phyloP scores from a whole-genome alignment of 2,888 invertebrate species.

The Coelopa pilipes region DNA sequence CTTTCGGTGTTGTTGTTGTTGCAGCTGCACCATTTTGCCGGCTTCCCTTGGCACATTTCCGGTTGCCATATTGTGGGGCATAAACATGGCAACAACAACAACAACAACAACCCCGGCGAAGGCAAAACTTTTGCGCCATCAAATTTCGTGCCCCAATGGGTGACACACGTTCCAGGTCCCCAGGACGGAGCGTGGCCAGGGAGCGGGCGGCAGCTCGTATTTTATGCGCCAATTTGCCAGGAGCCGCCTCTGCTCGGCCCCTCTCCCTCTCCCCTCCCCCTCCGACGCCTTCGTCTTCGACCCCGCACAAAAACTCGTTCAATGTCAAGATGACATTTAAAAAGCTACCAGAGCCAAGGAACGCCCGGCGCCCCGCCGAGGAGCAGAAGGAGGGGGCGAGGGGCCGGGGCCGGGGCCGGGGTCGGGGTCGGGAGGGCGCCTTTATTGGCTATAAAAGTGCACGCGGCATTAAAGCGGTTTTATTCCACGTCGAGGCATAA shows the following conservation, averaged over 20 bases:
- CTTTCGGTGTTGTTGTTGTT: conserved; percentile 6
- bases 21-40: neutral
- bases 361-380: neutral
- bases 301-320: conserved; percentile 2
- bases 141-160: too few relatives aligned
- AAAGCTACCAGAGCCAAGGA: neutral
- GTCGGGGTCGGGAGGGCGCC: neutral
- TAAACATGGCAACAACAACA: too few relatives aligned
- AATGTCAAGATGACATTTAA: conserved; percentile 30
- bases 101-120: neutral
- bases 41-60: conserved; percentile 31
- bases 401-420: too few relatives aligned
- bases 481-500: neutral
- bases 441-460: conserved; percentile 1
- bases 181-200: neutral
- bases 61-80: conserved; percentile 21
- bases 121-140: neutral
- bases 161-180: neutral
- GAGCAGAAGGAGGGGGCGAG: too few relatives aligned
- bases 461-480: neutral
- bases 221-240: neutral
- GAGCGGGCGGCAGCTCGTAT: neutral
- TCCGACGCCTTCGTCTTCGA: too few relatives aligned
- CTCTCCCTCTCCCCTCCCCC: too few relatives aligned
- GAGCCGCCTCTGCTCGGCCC: neutral